phyloP scores from a whole-genome alignment of 1,140 invertebrate species.

The Temnothorax nylanderi region DNA sequence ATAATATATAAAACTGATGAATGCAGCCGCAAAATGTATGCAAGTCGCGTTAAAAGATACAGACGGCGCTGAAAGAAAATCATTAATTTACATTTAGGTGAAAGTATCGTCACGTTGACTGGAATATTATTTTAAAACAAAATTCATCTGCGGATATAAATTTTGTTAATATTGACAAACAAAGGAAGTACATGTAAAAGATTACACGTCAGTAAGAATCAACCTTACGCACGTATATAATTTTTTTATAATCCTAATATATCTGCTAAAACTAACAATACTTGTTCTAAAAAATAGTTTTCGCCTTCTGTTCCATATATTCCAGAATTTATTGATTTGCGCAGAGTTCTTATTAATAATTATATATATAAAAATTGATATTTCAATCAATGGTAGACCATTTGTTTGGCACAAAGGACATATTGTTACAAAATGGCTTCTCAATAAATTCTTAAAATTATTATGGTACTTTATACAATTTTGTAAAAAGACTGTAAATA shows the following conservation, averaged over 20 bases:
- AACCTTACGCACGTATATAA: background rate
- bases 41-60: slow-evolving; percentile 11
- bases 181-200: background rate
- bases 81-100: slow-evolving; percentile 17
- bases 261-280: slow-evolving; percentile 24
- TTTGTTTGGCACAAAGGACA: slow-evolving; percentile 58
- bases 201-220: background rate
- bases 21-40: background rate
- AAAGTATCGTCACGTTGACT: background rate
- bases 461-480: slow-evolving; percentile 60
- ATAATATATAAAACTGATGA: background rate
- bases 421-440: slow-evolving; percentile 27
- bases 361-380: slow-evolving; percentile 7
- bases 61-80: background rate
- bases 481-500: slow-evolving; percentile 52
- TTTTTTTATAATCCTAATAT: background rate
- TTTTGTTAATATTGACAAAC: slow-evolving; percentile 6
- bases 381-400: slow-evolving; percentile 47
- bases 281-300: slow-evolving; percentile 18
- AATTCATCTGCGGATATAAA: background rate
- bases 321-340: slow-evolving; percentile 38
- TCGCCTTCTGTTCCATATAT: slow-evolving; percentile 24
- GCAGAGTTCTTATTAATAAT: slow-evolving; percentile 36
- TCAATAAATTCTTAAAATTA: slow-evolving; percentile 15
- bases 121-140: slow-evolving; percentile 14